These are phyloP conservation scores for Neofelis nebulosa DNA, from an alignment of 2,113 vertebrate species.

Conservation along the genomic window DNA sequence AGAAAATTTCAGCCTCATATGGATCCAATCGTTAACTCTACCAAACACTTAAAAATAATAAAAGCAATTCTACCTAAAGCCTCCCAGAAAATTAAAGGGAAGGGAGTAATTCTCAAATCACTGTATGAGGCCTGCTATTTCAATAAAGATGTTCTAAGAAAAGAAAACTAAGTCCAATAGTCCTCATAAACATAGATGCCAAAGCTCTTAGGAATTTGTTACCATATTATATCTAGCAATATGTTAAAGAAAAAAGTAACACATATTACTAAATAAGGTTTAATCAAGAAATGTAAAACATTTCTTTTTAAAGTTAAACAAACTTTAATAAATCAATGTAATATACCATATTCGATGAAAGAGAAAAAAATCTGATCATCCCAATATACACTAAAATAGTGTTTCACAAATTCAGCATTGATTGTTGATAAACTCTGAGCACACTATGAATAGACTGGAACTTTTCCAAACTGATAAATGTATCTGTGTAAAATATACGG, in stretches of 20 bases:
- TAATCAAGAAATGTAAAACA: neutral
- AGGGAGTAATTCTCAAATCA: neutral
- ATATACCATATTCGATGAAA: neutral
- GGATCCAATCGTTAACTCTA: neutral
- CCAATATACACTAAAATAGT: neutral
- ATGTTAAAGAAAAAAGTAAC: neutral
- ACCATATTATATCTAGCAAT: neutral
- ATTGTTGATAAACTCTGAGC: neutral
- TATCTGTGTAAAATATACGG: neutral
- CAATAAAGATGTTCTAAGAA: neutral
- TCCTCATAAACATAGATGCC: neutral
- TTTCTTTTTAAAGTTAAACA: no score
- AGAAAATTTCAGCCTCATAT: neutral
- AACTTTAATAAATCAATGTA: neutral
- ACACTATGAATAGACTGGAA: neutral
- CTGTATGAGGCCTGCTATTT: neutral
- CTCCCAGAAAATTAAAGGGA: neutral
- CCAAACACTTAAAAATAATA: neutral
- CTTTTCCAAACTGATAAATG: neutral
- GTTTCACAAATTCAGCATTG: neutral
- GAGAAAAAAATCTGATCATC: neutral
- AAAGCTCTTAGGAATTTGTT: neutral
- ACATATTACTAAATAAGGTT: neutral
- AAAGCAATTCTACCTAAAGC: neutral
- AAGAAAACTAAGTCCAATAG: neutral